Conservation (phyloP, 2,888 invertebrate species). For the Philhelius pedissequus region DNA sequence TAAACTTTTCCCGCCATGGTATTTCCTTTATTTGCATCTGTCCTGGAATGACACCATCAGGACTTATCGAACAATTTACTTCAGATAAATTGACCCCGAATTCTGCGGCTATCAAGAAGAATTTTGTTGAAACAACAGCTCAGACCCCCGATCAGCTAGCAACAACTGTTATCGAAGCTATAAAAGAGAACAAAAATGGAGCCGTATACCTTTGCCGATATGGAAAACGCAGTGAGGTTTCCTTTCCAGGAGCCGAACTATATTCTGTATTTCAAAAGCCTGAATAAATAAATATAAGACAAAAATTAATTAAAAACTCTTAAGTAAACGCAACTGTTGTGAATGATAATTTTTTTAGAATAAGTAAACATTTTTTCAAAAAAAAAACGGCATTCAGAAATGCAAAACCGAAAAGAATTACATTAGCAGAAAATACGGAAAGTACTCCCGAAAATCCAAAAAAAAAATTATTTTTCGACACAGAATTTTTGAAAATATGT, state of each 20-base stretch:
- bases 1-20: conserved; percentile 70
- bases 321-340: too few species aligned
- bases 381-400: too few species aligned
- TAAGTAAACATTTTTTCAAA: too few species aligned
- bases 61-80: conserved; percentile 37
- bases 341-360: too few species aligned
- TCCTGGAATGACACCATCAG: conserved; percentile 70
- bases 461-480: too few species aligned
- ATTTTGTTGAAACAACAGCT: background rate
- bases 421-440: too few species aligned
- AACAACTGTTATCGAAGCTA: conserved; percentile 64
- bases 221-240: conserved; percentile 64
- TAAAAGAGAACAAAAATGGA: conserved; percentile 70
- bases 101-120: background rate
- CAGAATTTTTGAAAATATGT: too few species aligned
- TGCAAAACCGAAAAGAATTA: too few species aligned
- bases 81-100: background rate
- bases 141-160: conserved; percentile 65
- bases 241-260: conserved; percentile 39
- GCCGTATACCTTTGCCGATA: conserved; percentile 70
- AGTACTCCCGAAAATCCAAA: too few species aligned
- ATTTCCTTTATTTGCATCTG: conserved; percentile 73
- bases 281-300: background rate
- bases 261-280: conserved; percentile 6
- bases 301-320: too few species aligned